phyloP scores from a whole-genome alignment of 2,888 invertebrate species.

The Philhelius pedissequus region DNA sequence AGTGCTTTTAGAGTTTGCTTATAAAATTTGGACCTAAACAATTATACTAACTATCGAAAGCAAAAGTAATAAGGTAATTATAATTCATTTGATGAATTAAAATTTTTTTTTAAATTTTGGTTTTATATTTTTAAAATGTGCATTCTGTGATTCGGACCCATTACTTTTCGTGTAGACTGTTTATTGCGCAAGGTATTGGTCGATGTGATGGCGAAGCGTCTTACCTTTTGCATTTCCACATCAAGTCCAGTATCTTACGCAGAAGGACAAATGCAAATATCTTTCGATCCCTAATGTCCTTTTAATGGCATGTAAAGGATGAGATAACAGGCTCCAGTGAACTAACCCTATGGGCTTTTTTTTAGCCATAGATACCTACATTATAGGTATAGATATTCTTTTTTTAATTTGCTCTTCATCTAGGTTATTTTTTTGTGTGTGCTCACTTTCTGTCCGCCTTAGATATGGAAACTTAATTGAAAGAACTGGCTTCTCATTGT shows the following conservation, averaged over 20 bases:
- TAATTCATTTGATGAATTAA: too few species aligned
- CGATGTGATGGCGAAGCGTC: slow-evolving; percentile 11
- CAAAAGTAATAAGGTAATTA: too few species aligned
- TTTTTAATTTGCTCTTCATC: not conserved
- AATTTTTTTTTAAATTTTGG: not conserved
- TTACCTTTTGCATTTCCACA: slow-evolving; percentile 39
- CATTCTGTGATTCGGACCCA: not conserved
- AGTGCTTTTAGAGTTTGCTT: too few species aligned
- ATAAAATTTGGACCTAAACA: too few species aligned
- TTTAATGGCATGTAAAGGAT: slow-evolving; percentile 69
- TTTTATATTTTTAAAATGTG: not conserved
- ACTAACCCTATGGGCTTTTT: slow-evolving; percentile 48
- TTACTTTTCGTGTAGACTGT: not conserved
- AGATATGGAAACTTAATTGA: slow-evolving; percentile 64
- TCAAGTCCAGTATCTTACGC: slow-evolving; percentile 27
- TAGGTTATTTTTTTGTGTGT: slow-evolving; percentile 5
- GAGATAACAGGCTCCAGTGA: slow-evolving; percentile 63
- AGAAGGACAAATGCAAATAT: slow-evolving; percentile 54
- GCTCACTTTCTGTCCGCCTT: slow-evolving; percentile 32
- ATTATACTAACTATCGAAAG: too few species aligned
- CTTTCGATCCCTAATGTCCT: slow-evolving; percentile 68
- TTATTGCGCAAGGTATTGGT: not conserved
- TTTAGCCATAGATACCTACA: too few species aligned
- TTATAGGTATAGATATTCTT: not conserved
- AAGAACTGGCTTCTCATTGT: slow-evolving; percentile 61